Percentiles rank a stretch among this genome's conserved stretches.
phyloP scores from a whole-genome alignment of 2,888 invertebrate genomes.

The Stramonita haemastoma region DNA sequence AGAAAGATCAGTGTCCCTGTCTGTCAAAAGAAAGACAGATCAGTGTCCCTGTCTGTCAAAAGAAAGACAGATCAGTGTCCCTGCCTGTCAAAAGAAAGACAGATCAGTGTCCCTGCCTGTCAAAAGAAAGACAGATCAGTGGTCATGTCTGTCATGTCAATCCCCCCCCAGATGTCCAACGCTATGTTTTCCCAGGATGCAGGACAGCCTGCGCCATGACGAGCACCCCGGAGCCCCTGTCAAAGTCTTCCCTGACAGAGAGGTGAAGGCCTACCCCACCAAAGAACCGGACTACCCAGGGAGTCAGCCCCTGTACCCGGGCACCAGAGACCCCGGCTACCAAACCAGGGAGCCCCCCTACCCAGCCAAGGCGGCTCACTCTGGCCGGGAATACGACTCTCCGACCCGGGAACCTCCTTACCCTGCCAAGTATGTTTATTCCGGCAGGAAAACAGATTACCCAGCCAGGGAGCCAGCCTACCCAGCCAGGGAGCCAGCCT shows the following conservation, averaged over 20 bases:
- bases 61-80: too few species aligned
- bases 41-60: too few species aligned
- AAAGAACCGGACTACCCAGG: neutral
- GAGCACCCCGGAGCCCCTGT: conserved; percentile 23
- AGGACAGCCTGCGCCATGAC: neutral
- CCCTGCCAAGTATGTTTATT: neutral
- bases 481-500: neutral
- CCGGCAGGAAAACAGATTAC: neutral
- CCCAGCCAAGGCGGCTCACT: neutral
- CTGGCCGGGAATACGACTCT: too few species aligned
- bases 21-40: too few species aligned
- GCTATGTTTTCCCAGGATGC: neutral
- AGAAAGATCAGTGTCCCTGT: too few species aligned
- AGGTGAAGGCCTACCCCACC: neutral
- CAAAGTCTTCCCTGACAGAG: neutral
- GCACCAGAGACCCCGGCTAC: neutral
- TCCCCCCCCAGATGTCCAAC: too few species aligned
- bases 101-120: too few species aligned
- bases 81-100: too few species aligned
- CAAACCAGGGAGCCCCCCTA: neutral
- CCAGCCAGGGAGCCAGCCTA: neutral
- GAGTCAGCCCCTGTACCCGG: neutral
- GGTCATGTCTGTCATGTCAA: too few species aligned
- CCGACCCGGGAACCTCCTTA: neutral
- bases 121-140: too few species aligned